These are phyloP conservation scores for Zaprionus ornatus DNA, from an alignment of 1,140 invertebrate genomes.

Conservation along the genomic window DNA sequence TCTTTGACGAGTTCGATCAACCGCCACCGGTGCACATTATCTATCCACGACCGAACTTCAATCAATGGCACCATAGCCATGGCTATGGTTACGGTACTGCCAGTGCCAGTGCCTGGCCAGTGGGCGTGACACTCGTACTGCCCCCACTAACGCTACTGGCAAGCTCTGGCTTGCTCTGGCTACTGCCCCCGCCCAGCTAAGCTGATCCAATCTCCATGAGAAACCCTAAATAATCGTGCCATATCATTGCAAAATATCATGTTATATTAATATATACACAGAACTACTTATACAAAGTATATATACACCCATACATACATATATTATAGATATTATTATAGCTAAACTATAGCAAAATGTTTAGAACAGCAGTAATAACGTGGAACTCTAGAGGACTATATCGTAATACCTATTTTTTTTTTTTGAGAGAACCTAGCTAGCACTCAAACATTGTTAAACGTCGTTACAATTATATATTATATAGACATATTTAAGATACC, in stretches of 20 bases:
- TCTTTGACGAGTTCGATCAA: conserved; percentile 87
- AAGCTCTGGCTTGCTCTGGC: conserved; percentile 29
- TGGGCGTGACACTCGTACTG: conserved; percentile 27
- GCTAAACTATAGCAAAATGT: conserved; percentile 32
- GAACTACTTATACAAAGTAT: conserved; percentile 9
- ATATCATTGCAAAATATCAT: conserved; percentile 81
- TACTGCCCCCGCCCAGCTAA: conserved; percentile 62
- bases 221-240: conserved; percentile 66
- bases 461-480: conserved; percentile 24
- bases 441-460: conserved; percentile 36
- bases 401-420: conserved; percentile 23
- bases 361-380: conserved; percentile 13
- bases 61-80: conserved; percentile 40
- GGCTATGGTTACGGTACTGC: conserved; percentile 27
- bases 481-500: conserved; percentile 24
- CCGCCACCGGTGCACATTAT: conserved; percentile 88
- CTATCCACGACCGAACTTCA: conserved; percentile 85
- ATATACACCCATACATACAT: conserved; percentile 40
- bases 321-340: conserved; percentile 18
- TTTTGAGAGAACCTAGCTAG: conserved; percentile 26
- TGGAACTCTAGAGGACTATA: conserved; percentile 13
- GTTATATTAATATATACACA: conserved; percentile 38
- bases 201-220: conserved; percentile 8
- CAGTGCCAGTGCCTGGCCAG: conserved; percentile 3
- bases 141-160: conserved; percentile 25